Evolutionary conservation across 35 echinoderm and acorn worm species (phyloP), one percentile per base, ranked within the genome.

Genomic region (Lytechinus pictus): DNA sequence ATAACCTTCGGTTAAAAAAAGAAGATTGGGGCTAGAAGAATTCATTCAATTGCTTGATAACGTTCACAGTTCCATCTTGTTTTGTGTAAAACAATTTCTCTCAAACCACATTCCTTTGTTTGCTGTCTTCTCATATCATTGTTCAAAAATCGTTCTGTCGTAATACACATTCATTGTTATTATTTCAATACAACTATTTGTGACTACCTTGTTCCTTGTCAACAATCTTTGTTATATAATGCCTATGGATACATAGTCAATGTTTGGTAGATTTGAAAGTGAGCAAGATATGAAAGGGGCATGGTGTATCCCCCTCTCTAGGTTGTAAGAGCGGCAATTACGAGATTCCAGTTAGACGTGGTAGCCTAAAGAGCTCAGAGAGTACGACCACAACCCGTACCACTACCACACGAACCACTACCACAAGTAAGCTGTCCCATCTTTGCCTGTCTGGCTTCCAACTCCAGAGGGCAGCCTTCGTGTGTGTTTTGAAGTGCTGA

Each of bases 391-490:
- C 96, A 27, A 99, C 98, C 86, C 95, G 95, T 27, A 99, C 98
- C 28, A 99, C 98, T 52, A 99, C 98, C 94, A 99, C 98, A 52
- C 96, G 97, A 58, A 99, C 97, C 87, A 99, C 98, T 11, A 99
- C 98, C 53, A 99, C 97, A 97, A 97, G 97, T 97, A 97, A 97
- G 97, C 94, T 53, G 60, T 6, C 6, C 61, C 27, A 86, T 57
- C 55, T 24, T 53, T 86, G 27, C 52, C 27, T 90, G 7, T 90
- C n/a, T 9, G 28, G 52, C 88, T 90, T 28, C 52, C 5, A 54
- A 90, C 88, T 90, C 52, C 88, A 90, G 88, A 90, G 52, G 52
- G 52, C 88, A 90, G 88, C 88, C 88, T 90, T 8, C 88, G 14
- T 90, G 28, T 9, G 88, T 90, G 88, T 90, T 44, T 44, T 54